phyloP scores from a whole-genome alignment of 2,113 vertebrate genomes.

The Galemys pyrenaicus region DNA sequence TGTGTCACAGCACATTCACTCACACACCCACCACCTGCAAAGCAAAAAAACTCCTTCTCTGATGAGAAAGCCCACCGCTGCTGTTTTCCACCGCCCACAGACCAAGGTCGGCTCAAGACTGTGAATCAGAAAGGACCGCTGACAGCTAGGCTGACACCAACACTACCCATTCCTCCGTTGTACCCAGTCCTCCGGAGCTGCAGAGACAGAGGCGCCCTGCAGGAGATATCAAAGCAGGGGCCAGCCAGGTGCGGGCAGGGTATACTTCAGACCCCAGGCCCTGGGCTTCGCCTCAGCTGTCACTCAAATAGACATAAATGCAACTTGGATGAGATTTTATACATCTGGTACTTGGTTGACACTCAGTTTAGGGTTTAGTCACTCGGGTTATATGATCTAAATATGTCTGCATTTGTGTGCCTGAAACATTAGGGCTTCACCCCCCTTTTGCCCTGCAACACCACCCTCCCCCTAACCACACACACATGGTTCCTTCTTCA shows the following conservation, averaged over 20 bases:
- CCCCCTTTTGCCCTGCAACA: too few species aligned
- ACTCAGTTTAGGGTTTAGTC: neutral
- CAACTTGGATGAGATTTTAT: neutral
- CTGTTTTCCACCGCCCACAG: conserved; percentile 59
- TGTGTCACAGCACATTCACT: neutral
- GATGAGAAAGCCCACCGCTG: neutral
- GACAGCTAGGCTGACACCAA: neutral
- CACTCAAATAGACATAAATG: neutral
- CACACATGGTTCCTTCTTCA: rapidly evolving
- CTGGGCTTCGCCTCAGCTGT: neutral
- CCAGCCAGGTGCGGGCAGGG: rapidly evolving
- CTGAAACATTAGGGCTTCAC: neutral
- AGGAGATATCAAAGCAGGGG: neutral
- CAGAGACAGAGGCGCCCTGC: neutral
- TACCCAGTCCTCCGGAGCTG: neutral
- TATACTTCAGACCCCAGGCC: neutral
- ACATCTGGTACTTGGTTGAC: neutral
- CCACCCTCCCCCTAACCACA: too few species aligned
- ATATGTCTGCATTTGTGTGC: neutral
- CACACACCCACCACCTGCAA: neutral
- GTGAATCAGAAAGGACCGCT: conserved; percentile 34
- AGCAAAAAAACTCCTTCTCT: conserved; percentile 9
- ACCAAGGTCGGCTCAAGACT: neutral
- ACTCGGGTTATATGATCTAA: neutral
- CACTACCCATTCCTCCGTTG: neutral